Conservation (phyloP, 2,888 invertebrate genomes). For the Nebria brevicollis region DNA sequence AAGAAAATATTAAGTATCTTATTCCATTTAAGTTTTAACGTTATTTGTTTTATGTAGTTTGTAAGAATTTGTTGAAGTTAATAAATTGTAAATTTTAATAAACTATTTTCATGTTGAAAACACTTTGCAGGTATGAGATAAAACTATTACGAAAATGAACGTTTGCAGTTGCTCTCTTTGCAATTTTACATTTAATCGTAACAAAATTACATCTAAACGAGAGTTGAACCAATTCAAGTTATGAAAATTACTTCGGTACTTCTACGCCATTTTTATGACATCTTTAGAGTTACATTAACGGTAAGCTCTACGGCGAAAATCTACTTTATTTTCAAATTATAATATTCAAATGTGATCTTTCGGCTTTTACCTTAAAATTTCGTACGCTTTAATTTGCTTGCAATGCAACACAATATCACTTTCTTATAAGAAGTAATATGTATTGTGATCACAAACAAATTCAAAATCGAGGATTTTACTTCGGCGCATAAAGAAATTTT, state of each 20-base stretch:
- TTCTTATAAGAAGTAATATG: too few relatives aligned
- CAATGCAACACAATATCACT: too few relatives aligned
- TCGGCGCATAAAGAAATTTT: background rate
- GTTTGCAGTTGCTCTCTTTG: slow-evolving; percentile 5
- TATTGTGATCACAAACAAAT: too few relatives aligned
- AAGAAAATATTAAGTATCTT: too few relatives aligned
- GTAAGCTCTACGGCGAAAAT: background rate
- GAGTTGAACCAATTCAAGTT: slow-evolving; percentile 38
- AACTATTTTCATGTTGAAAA: slow-evolving; percentile 7
- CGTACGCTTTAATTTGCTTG: background rate
- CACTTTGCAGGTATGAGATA: slow-evolving; percentile 21
- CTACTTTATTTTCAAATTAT: slow-evolving; percentile 1
- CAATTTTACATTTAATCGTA: slow-evolving; percentile 37
- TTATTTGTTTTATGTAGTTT: background rate
- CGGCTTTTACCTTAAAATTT: background rate
- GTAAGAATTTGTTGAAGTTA: background rate
- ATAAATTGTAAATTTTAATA: background rate
- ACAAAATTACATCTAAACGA: slow-evolving; percentile 32
- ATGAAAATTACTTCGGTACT: slow-evolving; percentile 37
- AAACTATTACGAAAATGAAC: slow-evolving; percentile 31
- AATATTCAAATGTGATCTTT: background rate
- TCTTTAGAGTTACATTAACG: background rate
- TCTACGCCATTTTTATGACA: slow-evolving; percentile 25
- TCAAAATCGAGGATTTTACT: background rate
- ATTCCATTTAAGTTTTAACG: background rate